Base-by-base conservation (phyloP, 1,140 invertebrate species). In the Bombus consobrinus region DNA sequence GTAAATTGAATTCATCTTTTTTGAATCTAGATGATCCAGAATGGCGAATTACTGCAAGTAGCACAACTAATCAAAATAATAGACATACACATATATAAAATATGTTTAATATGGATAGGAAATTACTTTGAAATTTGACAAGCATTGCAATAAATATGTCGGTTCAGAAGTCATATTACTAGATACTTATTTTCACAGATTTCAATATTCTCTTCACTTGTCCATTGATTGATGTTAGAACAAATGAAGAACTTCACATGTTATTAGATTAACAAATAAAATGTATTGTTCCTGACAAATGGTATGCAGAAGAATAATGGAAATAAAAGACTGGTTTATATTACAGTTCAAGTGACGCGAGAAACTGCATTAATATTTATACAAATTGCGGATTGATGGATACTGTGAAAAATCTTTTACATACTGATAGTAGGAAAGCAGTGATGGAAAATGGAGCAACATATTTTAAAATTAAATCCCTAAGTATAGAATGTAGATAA, bases 131-230 rank as follows among this genome's bases (percentile, higher is more conserved):
- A 68, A 76, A 37, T 64, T 78, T 68, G 72, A 8, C 28, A 10
- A 39, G 13, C 12, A 32, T 73, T 53, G 37, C 22, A 57, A 25
- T 37, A 41, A 47, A 18, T 22, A 28, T 75, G 39, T 83, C 0
- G 5, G 6, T 53, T 53, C 6, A 1, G 43, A 5, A 59, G 13
- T 47, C 66, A 18, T 75, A 66, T 59, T 69, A 47, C 43, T 39
- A 22, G 57, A 87, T 84, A 43, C 71, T 78, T 87, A 73, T 83
- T 73, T 87, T 34, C 85, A 84, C 85, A 83, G 81, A 87, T 84
- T 43, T 25, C 43, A 22, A 73, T 43, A 72, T 43, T 77, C 22
- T 41, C 62, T 15, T 72, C 37, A n/a, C 57, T 64, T 57, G 39
- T 32, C 43, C 15, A 18, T 41, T 32, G 28, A 28, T 59, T 28